These are phyloP conservation scores for Kryptolebias marmoratus DNA, from an alignment of 2,113 vertebrate genomes.

Conservation along the genomic window DNA sequence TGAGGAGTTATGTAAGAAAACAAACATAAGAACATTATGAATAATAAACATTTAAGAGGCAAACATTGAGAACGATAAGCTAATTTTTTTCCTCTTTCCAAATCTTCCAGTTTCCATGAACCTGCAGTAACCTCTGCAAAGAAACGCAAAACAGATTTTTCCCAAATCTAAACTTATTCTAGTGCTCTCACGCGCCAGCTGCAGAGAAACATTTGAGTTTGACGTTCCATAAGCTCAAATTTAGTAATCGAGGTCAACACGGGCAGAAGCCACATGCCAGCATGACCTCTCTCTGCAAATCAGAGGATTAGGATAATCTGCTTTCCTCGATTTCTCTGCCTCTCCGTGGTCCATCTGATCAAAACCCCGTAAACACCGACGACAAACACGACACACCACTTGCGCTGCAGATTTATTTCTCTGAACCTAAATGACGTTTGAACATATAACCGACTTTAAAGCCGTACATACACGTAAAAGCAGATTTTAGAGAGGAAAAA, in stretches of 20 bases:
- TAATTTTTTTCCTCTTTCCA: too few relatives aligned
- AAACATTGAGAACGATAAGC: too few relatives aligned
- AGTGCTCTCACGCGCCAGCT: background rate
- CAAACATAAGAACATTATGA: too few relatives aligned
- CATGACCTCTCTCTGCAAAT: constrained; percentile 51
- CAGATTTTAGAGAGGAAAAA: background rate
- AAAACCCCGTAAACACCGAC: background rate
- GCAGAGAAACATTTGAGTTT: background rate
- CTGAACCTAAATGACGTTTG: constrained; percentile 26
- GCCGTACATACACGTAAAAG: constrained; percentile 9
- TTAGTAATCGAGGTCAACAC: constrained; percentile 57
- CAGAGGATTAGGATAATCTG: constrained; percentile 73
- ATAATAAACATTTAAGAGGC: too few relatives aligned
- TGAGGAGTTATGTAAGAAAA: too few relatives aligned
- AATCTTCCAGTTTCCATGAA: too few relatives aligned
- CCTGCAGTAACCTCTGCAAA: too few relatives aligned
- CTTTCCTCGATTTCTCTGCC: constrained; percentile 42
- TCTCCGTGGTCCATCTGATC: constrained; percentile 2
- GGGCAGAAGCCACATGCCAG: constrained; percentile 23
- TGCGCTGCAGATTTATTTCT: constrained; percentile 54
- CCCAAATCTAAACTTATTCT: too few relatives aligned
- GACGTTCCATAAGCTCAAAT: constrained; percentile 41
- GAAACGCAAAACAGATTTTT: too few relatives aligned
- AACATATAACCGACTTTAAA: constrained; percentile 20
- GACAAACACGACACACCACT: constrained; percentile 3